These are phyloP conservation scores for Oncorhynchus nerka DNA, from an alignment of 2,113 vertebrate genomes.

Conservation along the genomic window DNA sequence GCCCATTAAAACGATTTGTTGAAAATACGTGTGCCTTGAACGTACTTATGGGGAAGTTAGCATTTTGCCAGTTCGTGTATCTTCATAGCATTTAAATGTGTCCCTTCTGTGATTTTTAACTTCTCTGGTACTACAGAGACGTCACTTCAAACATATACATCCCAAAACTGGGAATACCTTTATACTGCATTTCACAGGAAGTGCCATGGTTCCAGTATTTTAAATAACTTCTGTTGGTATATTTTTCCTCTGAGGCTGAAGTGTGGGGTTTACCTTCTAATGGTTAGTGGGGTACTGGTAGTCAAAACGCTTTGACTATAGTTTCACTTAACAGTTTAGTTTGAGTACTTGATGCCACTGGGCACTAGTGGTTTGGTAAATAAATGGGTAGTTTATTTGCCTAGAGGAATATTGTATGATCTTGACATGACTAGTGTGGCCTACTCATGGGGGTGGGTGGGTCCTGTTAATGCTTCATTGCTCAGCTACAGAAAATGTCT, in stretches of 20 bases:
- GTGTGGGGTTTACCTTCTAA: background rate
- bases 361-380: too few relatives aligned
- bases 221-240: background rate
- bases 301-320: too few relatives aligned
- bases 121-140: too few relatives aligned
- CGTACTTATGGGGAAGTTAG: slow-evolving; percentile 39
- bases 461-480: slow-evolving; percentile 81
- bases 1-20: slow-evolving; percentile 91
- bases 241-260: background rate
- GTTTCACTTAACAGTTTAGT: too few relatives aligned
- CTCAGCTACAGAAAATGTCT: slow-evolving; percentile 89
- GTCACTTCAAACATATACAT: too few relatives aligned
- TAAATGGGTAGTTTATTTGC: too few relatives aligned
- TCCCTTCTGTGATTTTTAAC: too few relatives aligned
- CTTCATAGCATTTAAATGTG: background rate
- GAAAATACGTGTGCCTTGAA: slow-evolving; percentile 75
- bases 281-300: too few relatives aligned
- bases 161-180: too few relatives aligned
- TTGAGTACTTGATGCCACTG: too few relatives aligned
- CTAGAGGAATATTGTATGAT: background rate
- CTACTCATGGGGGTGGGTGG: slow-evolving; percentile 35
- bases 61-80: background rate
- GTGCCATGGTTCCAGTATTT: background rate
- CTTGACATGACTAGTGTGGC: background rate
- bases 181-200: background rate